A percentile compares a stretch with the other conserved stretches of the same genome.
Evolutionary conservation across 2,113 vertebrate genomes (phyloP).

Genomic region (Cynocephalus volans): DNA sequence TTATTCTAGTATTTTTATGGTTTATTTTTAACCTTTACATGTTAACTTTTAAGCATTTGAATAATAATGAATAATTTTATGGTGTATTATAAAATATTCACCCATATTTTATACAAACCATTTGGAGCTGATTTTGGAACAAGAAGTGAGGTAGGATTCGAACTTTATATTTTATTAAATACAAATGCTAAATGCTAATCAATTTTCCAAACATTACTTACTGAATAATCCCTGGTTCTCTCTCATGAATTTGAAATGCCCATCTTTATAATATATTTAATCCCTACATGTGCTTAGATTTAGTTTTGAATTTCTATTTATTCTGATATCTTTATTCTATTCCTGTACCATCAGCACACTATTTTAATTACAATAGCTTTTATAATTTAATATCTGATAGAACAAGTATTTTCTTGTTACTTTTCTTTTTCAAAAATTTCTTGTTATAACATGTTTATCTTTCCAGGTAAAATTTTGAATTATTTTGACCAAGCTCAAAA

Average conservation of each 20-base stretch:
- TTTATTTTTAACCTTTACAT: not conserved
- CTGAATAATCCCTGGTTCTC: not conserved
- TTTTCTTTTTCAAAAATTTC: not conserved
- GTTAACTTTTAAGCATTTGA: slow-evolving; percentile 1
- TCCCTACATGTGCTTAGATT: not conserved
- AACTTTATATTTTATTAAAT: slow-evolving; percentile 38
- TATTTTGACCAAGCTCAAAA: slow-evolving; percentile 48
- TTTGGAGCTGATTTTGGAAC: slow-evolving; percentile 23
- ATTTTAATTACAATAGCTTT: not conserved
- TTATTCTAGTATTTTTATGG: not conserved
- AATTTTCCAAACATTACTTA: not conserved
- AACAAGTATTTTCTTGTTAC: not conserved
- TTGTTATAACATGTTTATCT: not conserved
- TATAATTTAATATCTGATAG: not conserved
- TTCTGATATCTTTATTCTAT: not conserved
- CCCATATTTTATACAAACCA: not conserved
- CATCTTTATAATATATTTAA: not conserved
- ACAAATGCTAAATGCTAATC: not conserved
- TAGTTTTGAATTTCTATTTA: slow-evolving; percentile 14
- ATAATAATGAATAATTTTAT: slow-evolving; percentile 49
- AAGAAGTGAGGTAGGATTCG: not conserved
- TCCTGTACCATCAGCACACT: not conserved
- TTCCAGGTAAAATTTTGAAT: slow-evolving; percentile 28
- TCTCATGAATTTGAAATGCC: not conserved
- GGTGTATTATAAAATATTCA: not conserved